phyloP scores from a whole-genome alignment of 92 coral and sea anemone species.

The Epizoanthus ramosus region DNA sequence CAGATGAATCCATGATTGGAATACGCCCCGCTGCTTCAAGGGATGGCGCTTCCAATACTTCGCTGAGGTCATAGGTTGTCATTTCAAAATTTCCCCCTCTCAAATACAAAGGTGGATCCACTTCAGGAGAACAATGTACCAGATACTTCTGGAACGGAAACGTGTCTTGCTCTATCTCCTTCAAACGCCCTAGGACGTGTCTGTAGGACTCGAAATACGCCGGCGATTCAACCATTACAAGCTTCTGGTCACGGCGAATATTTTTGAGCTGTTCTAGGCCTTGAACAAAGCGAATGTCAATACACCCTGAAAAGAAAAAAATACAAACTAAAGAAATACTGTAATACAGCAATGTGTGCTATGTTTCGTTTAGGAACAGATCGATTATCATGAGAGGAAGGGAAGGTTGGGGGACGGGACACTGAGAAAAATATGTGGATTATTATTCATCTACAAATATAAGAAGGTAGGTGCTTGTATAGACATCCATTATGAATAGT shows the following conservation, averaged over 20 bases:
- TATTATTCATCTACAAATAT: too few relatives aligned
- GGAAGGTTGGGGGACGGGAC: too few relatives aligned
- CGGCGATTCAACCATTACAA: constrained; percentile 87
- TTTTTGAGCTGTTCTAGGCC: constrained; percentile 34
- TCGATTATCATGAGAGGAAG: neutral
- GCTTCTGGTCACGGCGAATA: constrained; percentile 34
- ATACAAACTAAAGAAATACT: neutral
- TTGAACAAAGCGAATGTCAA: constrained; percentile 81
- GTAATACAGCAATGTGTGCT: neutral
- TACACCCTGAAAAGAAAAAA: constrained; percentile 14
- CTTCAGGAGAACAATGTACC: constrained; percentile 73
- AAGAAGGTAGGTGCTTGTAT: too few relatives aligned
- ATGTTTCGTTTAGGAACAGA: neutral
- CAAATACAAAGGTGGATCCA: constrained; percentile 74
- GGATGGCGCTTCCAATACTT: constrained; percentile 42
- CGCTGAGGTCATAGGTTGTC: constrained; percentile 61
- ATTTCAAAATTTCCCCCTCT: constrained; percentile 22
- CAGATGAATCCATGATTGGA: constrained; percentile 46
- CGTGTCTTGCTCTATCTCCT: constrained; percentile 60
- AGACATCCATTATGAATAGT: too few relatives aligned
- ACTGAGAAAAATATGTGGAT: too few relatives aligned
- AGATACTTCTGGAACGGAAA: constrained; percentile 83
- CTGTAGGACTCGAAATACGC: constrained; percentile 91
- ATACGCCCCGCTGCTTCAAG: constrained; percentile 44
- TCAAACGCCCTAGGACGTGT: constrained; percentile 71